These are phyloP conservation scores for Lates calcarifer DNA, from an alignment of 2,113 vertebrate species.

Conservation along the genomic window DNA sequence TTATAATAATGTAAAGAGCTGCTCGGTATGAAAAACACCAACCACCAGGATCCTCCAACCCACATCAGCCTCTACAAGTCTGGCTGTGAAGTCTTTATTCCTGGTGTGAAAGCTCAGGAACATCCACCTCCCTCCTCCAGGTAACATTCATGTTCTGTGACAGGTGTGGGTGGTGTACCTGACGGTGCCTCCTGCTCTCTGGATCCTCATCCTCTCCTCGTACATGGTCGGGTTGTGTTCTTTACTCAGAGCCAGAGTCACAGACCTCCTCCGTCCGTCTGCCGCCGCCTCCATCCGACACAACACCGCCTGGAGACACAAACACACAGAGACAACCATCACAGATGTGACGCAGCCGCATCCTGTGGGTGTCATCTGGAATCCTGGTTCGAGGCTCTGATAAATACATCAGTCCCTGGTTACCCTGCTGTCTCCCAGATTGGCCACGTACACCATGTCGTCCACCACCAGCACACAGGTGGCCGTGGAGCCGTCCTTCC, in stretches of 20 bases:
- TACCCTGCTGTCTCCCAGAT: conserved; percentile 97
- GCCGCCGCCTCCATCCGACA: conserved; percentile 86
- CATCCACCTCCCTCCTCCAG: no score
- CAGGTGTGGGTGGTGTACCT: conserved; percentile 84
- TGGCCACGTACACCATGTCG: conserved; percentile 93
- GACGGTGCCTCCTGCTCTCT: conserved; percentile 95
- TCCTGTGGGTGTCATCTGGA: no score
- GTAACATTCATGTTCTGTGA: no score
- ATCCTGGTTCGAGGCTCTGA: background rate
- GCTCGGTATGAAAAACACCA: no score
- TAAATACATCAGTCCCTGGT: conserved; percentile 24
- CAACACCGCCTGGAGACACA: conserved; percentile 88
- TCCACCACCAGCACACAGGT: conserved; percentile 93
- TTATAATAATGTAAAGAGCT: no score
- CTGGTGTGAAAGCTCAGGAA: no score
- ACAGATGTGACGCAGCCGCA: background rate
- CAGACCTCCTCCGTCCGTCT: conserved; percentile 81
- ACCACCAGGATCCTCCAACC: no score
- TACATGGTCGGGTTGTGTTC: conserved; percentile 98
- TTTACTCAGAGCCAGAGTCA: conserved; percentile 92
- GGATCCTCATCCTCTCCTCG: conserved; percentile 96
- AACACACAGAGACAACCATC: background rate
- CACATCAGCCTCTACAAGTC: no score
- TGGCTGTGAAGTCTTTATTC: no score
- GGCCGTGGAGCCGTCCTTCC: conserved; percentile 98